Evolutionary conservation across 1,140 invertebrate species (phyloP), one percentile per base, ranked within the genome.

Genomic region (Acromyrmex echinatior): DNA sequence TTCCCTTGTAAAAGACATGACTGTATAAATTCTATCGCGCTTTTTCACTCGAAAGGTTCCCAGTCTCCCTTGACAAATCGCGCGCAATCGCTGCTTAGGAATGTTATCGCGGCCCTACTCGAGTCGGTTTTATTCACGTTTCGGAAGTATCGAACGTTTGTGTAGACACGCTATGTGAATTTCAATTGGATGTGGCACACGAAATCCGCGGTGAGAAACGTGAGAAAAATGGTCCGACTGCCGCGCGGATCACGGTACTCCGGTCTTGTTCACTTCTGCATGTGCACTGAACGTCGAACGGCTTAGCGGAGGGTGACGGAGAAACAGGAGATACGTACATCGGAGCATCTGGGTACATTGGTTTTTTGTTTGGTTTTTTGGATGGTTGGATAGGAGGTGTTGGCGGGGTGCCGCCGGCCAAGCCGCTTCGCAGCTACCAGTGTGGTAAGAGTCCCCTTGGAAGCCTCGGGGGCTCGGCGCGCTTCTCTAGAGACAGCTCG

Each of bases 401-500:
- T 92, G 94, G 93, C 89, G 94, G 92, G 87, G 93, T 93, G 91
- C 93, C 94, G 92, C 94, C 94, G 91, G 94, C 93, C 92, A 95
- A 95, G 93, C 94, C 94, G 92, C 91, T 95, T 91, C 94, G 94
- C 91, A 95, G 94, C 93, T 94, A 94, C 92, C 94, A 95, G 90
- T 94, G 94, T 91, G 93, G 91, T 93, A 95, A 95, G 91, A 95
- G 92, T 94, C 94, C 94, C 93, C 93, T 95, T 88, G 94, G 93
- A 90, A 95, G 92, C 91, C 93, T 95, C 74, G 94, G 94, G 93
- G 93, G 93, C 92, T 95, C 94, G 81, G 91, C 94, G 87, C 94
- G 94, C 90, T 95, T 95, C 93, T 95, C 94, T 94, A 93, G 94
- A 93, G 94, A 95, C 93, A 95, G 94, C 93, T 95, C 94, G 84